phyloP scores from a whole-genome alignment of 2,888 invertebrate genomes.

The Erynnis tages region DNA sequence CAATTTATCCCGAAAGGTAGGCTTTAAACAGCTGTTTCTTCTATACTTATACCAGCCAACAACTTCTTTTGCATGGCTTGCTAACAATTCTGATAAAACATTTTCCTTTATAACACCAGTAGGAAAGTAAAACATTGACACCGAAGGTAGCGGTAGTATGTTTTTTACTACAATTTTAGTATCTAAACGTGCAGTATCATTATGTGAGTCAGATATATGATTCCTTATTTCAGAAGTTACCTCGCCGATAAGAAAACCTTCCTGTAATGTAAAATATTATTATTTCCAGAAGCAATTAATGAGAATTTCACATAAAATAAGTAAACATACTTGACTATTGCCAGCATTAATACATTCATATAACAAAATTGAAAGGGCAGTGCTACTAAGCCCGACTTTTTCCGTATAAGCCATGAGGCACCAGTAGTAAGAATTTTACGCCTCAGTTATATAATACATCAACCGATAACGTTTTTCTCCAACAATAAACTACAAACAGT shows the following conservation, averaged over 20 bases:
- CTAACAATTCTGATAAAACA: conserved; percentile 75
- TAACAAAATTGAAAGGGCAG: conserved; percentile 84
- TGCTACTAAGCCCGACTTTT: conserved; percentile 80
- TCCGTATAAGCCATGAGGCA: conserved; percentile 67
- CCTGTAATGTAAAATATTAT: conserved; percentile 47
- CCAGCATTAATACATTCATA: conserved; percentile 84
- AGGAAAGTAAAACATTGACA: conserved; percentile 80
- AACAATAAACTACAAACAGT: too few relatives aligned
- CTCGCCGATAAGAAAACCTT: conserved; percentile 85
- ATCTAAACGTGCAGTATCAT: conserved; percentile 82
- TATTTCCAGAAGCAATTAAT: not conserved
- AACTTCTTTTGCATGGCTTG: conserved; percentile 77
- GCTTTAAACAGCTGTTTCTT: conserved; percentile 73
- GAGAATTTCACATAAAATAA: conserved; percentile 9
- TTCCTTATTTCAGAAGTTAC: conserved; percentile 83
- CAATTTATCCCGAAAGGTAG: conserved; percentile 83
- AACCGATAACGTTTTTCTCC: not conserved
- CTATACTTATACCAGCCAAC: conserved; percentile 87
- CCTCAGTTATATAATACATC: not conserved
- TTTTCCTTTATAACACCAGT: conserved; percentile 81
- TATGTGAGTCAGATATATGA: conserved; percentile 86
- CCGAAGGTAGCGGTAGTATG: conserved; percentile 81
- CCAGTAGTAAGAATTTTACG: conserved; percentile 8
- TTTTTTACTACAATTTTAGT: conserved; percentile 83
- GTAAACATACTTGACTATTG: conserved; percentile 80